Evolutionary conservation across 1,140 invertebrate species (phyloP), one percentile per base, ranked within the genome.

Genomic region (Ips nitidus): DNA sequence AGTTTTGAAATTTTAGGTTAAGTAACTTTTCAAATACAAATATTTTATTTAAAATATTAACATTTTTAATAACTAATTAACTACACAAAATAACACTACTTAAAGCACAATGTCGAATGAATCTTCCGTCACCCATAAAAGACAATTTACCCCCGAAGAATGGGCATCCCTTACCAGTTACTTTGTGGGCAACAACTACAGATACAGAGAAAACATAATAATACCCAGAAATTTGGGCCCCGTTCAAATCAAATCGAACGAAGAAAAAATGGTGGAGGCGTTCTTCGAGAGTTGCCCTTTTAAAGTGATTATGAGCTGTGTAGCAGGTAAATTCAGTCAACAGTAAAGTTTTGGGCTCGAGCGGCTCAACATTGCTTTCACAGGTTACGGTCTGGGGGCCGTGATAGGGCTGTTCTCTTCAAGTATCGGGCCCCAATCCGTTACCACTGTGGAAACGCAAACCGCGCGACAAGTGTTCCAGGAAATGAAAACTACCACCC

Each of bases 401-500:
- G 95, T 90, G 2, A 91, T 99, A 75, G 97, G 97, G 72, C 82
- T 99, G 47, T 98, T 99, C 82, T 93, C 95, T 39, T 94, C 97
- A 3, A 96, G 94, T 71, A 91, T 99, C 6, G 97, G 97, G 82
- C 96, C 97, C 39, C 92, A 90, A 76, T 87, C 92, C 59, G 86
- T 91, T 2, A 83, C 86, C 70, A 87, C 83, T 55, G 86, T 91
- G 50, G 92, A 91, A 77, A 91, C 93, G 79, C 94, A 95, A 83
- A 91, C 91, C 7, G 93, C 91, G 0, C 81, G 88, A 73, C 89
- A 95, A 82, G 90, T 96, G 53, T 87, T 97, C 67, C 81, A 87
- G 52, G 98, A 99, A 82, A 97, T 99, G 94, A 94, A 93, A 82
- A 84, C 83, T 1, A 91, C 95, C 3, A 95, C 94, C 59, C 79